phyloP scores from a whole-genome alignment of 2,888 invertebrate species.

The Cerastis rubricosa region DNA sequence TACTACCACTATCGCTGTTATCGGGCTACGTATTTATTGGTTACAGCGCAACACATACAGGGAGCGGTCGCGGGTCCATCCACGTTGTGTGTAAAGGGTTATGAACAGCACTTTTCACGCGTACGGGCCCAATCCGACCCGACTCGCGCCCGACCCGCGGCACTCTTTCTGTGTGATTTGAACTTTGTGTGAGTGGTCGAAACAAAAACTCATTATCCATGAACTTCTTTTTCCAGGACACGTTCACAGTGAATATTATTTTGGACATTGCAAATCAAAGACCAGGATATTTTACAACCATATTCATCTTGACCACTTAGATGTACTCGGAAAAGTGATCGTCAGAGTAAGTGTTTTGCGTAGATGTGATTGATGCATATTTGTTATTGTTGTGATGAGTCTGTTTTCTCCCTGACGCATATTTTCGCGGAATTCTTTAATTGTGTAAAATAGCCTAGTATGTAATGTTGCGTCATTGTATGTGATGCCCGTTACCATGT shows the following conservation, averaged over 20 bases:
- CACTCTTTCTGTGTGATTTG: too few species aligned
- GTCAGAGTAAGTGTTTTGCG: constrained; percentile 74
- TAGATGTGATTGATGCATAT: background rate
- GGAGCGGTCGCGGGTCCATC: too few species aligned
- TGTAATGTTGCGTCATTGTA: background rate
- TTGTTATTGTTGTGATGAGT: background rate
- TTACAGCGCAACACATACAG: too few species aligned
- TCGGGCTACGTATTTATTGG: too few species aligned
- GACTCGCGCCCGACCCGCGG: too few species aligned
- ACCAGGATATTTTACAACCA: constrained; percentile 68
- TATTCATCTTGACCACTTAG: constrained; percentile 72
- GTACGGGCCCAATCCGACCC: too few species aligned
- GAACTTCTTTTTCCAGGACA: constrained; percentile 62
- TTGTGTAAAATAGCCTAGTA: background rate
- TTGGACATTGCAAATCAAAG: constrained; percentile 71
- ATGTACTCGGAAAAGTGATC: constrained; percentile 79
- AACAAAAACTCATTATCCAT: background rate
- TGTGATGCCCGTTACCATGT: background rate
- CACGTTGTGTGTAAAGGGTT: too few species aligned
- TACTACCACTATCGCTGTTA: too few species aligned
- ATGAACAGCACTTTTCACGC: too few species aligned
- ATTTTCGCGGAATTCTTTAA: background rate
- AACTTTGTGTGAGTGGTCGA: too few species aligned
- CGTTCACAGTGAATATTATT: constrained; percentile 78
- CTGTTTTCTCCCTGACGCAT: background rate